Evolutionary conservation across 2,113 vertebrate genomes (phyloP), one percentile per base, ranked within the genome.

Genomic region (Tragelaphus buxtoni): DNA sequence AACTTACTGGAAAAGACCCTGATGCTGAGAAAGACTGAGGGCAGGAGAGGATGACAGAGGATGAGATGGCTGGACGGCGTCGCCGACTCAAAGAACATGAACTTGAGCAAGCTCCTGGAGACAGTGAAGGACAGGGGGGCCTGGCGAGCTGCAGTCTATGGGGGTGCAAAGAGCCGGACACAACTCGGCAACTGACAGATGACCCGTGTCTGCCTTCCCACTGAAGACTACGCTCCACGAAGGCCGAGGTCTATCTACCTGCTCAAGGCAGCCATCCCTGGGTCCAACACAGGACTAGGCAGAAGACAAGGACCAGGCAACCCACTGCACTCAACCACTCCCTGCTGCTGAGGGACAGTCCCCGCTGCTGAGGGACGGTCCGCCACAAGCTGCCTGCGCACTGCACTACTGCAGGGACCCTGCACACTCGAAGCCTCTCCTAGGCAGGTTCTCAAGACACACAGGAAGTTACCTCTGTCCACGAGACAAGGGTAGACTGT

Each of bases 291-390:
- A 45, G 35, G 30, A 4, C 88, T 4, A 2, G 45, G 24, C 39
- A 53, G 72, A 32, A 79, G 6, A 56, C 7, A 18, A 49, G 0
- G 51, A 77, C 51, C 55, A 56, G 5, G 63, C 49, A 10, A 16
- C 9, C 18, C 14, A 9, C 32, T 30, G 9, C 6, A 5, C 4
- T 17, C 32, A 6, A 3, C 32, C 53, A 5, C 10, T 8, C 28
- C 7, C 47, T 3, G 10, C 12, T 2, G 16, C 2, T 1, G 42
- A 42, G 42, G 42, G 42, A 42, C 42, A 5, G 42, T 8, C 22
- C 7, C 47, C 5, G 8, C 12, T 2, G 16, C 2, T 1, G 2
- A 74, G 49, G 11, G 45, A 9, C 26, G 4, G 10, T 5, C 6
- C 5, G 14, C 47, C 10, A 4, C 1, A 28, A 9, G 32, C 16